Base-by-base conservation (phyloP, 2,888 invertebrate genomes). In the Melikaiella ostensackeni region DNA sequence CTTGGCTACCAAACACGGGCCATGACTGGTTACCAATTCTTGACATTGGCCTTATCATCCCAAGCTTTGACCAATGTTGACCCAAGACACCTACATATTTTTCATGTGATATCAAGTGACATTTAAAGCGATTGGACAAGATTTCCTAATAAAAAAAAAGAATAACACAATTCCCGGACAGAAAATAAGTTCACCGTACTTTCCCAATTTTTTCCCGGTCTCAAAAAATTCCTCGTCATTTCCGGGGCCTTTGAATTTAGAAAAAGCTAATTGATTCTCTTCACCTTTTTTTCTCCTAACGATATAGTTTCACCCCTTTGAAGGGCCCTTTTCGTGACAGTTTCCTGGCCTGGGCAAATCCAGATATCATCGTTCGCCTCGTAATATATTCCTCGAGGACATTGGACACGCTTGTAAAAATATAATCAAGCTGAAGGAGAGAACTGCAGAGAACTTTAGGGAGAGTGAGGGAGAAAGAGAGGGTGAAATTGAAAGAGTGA, bases 331-430 rank as follows among this genome's bases (percentile, higher is more conserved):
- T 62, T 62, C 74, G 74, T 75, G 80, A 75, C 77, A 77, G 78
- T 78, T 78, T 64, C 76, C 75, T 76, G 76, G 79, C 78, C 66
- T 16, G 42, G 46, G 66, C 66, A 70, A 70, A 70, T 70, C 70
- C 70, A 70, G 79, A 81, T 79, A 77, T 75, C 76, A 80, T 77
- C 70, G 61, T 76, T 77, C 78, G 50, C 42, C 42, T 66, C 74
- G 75, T 89, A 89, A 90, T 88, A 84, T 88, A 88, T 89, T 89
- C 88, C 82, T 87, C 87, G 88, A 88, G 84, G 86, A 86, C 88
- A 89, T 90, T 87, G 89, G 90, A 88, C 90, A 88, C 88, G 90
- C 89, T 89, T 87, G 88, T 89, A 87, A 89, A 88, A 89, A 86
- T 87, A 85, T 85, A 82, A 85, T 85, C 85, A 83, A 84, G 80